These are phyloP conservation scores for Fregetta grallaria DNA, from an alignment of 2,113 vertebrate species.

Conservation along the genomic window DNA sequence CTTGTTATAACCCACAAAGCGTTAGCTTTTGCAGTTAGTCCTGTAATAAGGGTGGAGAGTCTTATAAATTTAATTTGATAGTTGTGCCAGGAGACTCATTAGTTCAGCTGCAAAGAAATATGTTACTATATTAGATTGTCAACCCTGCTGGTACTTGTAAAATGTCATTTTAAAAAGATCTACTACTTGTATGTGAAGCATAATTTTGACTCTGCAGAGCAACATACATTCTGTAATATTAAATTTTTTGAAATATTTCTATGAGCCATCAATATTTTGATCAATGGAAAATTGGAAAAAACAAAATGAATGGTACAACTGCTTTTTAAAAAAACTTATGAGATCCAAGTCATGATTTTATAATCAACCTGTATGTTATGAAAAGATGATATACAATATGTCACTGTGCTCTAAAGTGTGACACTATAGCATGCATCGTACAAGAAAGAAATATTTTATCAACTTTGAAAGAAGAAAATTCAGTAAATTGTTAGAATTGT, in stretches of 20 bases:
- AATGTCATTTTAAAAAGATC: conserved; percentile 70
- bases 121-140: conserved; percentile 70
- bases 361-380: conserved; percentile 47
- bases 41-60: conserved; percentile 75
- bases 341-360: conserved; percentile 38
- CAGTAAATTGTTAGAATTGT: background rate
- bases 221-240: conserved; percentile 39
- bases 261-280: conserved; percentile 56
- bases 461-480: background rate
- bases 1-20: conserved; percentile 64
- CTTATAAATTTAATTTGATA: conserved; percentile 81
- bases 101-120: conserved; percentile 74
- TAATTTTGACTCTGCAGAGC: conserved; percentile 56
- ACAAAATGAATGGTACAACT: background rate
- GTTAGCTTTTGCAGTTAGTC: conserved; percentile 65
- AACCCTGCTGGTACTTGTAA: conserved; percentile 70
- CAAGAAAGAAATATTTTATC: conserved; percentile 6
- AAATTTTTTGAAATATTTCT: conserved; percentile 43
- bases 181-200: conserved; percentile 53
- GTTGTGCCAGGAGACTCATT: conserved; percentile 75
- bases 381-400: conserved; percentile 8
- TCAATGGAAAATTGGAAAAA: conserved; percentile 55
- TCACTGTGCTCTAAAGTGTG: background rate
- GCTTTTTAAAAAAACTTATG: background rate
- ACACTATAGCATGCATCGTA: background rate